Base-by-base conservation (phyloP, 1,140 invertebrate genomes). In the Adelges cooleyi region DNA sequence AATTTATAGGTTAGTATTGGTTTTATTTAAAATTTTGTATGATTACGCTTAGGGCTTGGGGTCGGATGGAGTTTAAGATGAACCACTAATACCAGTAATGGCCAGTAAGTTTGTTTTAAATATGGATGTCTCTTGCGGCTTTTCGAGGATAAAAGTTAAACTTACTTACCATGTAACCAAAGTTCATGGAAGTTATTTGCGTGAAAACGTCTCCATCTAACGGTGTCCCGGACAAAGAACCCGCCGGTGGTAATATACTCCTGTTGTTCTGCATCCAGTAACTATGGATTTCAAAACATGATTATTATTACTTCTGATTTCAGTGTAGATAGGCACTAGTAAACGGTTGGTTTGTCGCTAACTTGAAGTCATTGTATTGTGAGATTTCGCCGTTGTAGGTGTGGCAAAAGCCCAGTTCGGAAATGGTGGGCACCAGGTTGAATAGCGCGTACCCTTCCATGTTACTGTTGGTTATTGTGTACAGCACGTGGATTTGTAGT, bases 141-240 rank as follows among this genome's bases (percentile, higher is more conserved):
- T n/a, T n/a, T n/a, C n/a, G n/a, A n/a, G n/a, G n/a, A n/a, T n/a
- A n/a, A n/a, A n/a, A n/a, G n/a, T n/a, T n/a, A n/a, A n/a, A n/a
- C n/a, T 33, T 48, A 73, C 72, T 77, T 73, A 82, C 81, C 70
- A 79, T 76, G 69, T 82, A 84, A 18, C 79, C 77, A 3, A 79
- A 80, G 0, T 81, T 81, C 46, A 85, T 76, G 65, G 84, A 84
- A n/a, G 84, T 80, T n/a, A 84, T 77, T 71, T 85, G 82, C 0
- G 81, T 80, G 71, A 84, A 84, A 15, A 84, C 80, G 73, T 86
- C 83, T 2, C 83, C 84, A 70, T 86, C 83, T 6, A 86, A 69
- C 0, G 83, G 83, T 75, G 84, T 83, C 2, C 84, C 80, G 11
- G 76, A 80, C n/a, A 84, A 79, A 2, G 78, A 18, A 5, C 48